phyloP scores from a whole-genome alignment of 2,888 invertebrate species.

The Ophion ellenae region DNA sequence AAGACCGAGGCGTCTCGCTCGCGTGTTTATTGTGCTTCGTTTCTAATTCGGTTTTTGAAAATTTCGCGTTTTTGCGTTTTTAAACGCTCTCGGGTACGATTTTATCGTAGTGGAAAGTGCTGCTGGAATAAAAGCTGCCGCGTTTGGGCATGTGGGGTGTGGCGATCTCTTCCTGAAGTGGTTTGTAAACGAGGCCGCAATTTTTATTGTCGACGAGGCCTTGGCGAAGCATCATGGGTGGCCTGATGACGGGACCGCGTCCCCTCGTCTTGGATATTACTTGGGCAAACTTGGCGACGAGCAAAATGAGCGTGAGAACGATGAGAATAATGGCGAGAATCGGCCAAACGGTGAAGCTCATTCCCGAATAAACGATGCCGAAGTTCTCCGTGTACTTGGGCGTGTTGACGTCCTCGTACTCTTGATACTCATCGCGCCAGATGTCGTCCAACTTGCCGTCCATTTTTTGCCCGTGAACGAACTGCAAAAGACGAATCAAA shows the following conservation, averaged over 20 bases:
- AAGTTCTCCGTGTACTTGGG: constrained; percentile 50
- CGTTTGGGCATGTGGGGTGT: constrained; percentile 88
- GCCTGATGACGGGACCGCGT: constrained; percentile 80
- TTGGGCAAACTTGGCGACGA: constrained; percentile 74
- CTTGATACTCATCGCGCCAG: constrained; percentile 76
- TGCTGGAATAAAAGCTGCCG: constrained; percentile 86
- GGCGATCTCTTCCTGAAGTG: constrained; percentile 90
- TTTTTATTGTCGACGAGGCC: constrained; percentile 86
- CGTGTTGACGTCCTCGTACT: constrained; percentile 73
- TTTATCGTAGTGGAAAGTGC: constrained; percentile 87
- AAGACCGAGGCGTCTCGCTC: not conserved
- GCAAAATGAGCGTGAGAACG: constrained; percentile 65
- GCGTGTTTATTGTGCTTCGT: not conserved
- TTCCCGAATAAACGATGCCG: constrained; percentile 40
- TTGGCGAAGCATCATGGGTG: constrained; percentile 81
- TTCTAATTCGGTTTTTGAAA: not conserved
- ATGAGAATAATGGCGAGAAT: constrained; percentile 73
- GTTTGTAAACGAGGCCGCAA: constrained; percentile 91
- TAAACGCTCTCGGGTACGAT: constrained; percentile 87
- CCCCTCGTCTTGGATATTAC: constrained; percentile 76
- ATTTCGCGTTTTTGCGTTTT: constrained; percentile 74
- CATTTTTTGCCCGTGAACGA: constrained; percentile 71
- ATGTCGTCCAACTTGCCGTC: constrained; percentile 73
- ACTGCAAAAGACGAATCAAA: constrained; percentile 45
- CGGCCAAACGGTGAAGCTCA: constrained; percentile 76